phyloP scores from a whole-genome alignment of 1,140 invertebrate genomes.

The Oppia nitens region DNA sequence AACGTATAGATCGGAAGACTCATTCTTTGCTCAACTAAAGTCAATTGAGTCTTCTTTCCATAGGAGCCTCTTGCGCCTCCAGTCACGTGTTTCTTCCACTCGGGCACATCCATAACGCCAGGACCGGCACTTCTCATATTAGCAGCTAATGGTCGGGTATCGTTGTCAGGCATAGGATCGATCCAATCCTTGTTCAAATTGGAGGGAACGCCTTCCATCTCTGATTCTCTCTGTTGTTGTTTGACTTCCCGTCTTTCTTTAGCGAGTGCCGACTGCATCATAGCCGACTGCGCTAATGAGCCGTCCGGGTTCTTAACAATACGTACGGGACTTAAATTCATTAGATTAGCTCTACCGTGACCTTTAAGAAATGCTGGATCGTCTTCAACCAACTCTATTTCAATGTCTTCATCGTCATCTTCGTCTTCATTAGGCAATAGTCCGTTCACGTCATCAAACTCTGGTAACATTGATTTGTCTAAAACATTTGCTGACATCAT shows the following conservation, averaged over 20 bases:
- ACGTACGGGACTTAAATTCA: constrained; percentile 82
- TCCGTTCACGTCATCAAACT: constrained; percentile 79
- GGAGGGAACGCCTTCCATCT: constrained; percentile 66
- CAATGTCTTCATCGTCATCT: constrained; percentile 89
- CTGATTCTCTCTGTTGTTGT: constrained; percentile 75
- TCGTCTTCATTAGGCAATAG: constrained; percentile 61
- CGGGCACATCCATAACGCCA: constrained; percentile 71
- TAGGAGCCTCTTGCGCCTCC: constrained; percentile 94
- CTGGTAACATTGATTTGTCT: constrained; percentile 70
- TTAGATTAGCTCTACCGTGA: constrained; percentile 57
- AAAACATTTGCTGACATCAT: constrained; percentile 71
- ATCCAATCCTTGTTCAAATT: constrained; percentile 84
- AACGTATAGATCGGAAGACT: constrained; percentile 83
- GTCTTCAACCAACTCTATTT: constrained; percentile 97
- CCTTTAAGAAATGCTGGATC: constrained; percentile 86
- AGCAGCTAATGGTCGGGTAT: constrained; percentile 46
- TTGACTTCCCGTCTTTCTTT: constrained; percentile 89
- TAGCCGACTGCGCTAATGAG: constrained; percentile 86
- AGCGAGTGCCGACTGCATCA: constrained; percentile 96
- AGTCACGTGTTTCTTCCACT: constrained; percentile 98
- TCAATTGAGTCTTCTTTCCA: constrained; percentile 92
- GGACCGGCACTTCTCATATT: constrained; percentile 62
- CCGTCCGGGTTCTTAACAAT: constrained; percentile 99
- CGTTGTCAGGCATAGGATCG: constrained; percentile 74
- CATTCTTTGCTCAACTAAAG: constrained; percentile 87